These are phyloP conservation scores for Phlogophora meticulosa DNA, from an alignment of 2,888 invertebrate genomes.

Conservation along the genomic window DNA sequence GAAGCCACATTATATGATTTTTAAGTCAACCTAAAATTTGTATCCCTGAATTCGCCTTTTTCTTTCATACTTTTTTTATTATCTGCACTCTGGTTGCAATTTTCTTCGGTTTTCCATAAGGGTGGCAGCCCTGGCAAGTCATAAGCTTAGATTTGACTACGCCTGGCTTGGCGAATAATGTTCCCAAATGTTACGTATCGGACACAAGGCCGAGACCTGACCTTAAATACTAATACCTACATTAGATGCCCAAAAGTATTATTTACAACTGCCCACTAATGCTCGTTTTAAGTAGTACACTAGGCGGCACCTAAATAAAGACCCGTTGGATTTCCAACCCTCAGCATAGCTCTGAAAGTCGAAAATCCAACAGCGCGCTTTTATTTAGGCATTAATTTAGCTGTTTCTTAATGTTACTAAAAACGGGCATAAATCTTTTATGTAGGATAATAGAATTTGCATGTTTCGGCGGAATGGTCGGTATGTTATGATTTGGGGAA, in stretches of 20 bases:
- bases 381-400: no score
- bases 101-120: neutral
- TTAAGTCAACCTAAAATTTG: no score
- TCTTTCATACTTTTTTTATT: no score
- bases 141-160: slow-evolving; percentile 27
- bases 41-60: no score
- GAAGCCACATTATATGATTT: no score
- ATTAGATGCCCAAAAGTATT: slow-evolving; percentile 52
- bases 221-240: slow-evolving; percentile 47
- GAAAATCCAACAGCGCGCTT: no score
- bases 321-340: no score
- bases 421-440: slow-evolving; percentile 24
- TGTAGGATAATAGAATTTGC: slow-evolving; percentile 50
- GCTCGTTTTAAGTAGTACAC: no score
- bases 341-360: no score
- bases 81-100: neutral
- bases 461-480: slow-evolving; percentile 23
- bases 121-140: neutral
- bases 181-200: slow-evolving; percentile 39
- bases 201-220: slow-evolving; percentile 53
- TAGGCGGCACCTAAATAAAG: no score
- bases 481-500: neutral
- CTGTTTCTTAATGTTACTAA: no score
- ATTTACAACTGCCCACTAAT: slow-evolving; percentile 46
- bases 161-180: slow-evolving; percentile 30